These are phyloP conservation scores for Pristionchus fissidentatus DNA, from an alignment of 2,888 invertebrate species.

Conservation along the genomic window DNA sequence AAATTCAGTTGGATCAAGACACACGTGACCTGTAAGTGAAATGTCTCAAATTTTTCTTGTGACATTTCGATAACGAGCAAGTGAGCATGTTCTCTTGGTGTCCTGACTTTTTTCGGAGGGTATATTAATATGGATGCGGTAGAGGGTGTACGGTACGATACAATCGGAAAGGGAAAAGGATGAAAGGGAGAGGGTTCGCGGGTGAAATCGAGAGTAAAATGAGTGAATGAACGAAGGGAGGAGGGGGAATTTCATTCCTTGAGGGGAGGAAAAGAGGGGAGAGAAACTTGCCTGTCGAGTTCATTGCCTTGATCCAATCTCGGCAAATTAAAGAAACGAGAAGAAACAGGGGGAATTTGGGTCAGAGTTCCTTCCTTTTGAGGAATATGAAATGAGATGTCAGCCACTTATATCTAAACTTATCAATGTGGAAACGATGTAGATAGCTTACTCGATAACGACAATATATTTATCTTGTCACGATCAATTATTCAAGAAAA, in stretches of 20 bases:
- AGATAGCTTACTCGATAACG: too few species aligned
- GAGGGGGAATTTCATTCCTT: conserved; percentile 22
- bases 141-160: background rate
- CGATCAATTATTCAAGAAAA: too few species aligned
- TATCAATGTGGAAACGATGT: too few species aligned
- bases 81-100: too few species aligned
- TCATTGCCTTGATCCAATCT: conserved; percentile 8
- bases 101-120: too few species aligned
- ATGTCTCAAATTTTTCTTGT: too few species aligned
- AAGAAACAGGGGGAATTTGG: conserved; percentile 3
- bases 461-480: too few species aligned
- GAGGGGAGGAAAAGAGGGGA: background rate
- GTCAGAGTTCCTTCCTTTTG: background rate
- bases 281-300: conserved; percentile 27
- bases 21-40: too few species aligned
- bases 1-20: too few species aligned
- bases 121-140: background rate
- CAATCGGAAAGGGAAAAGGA: background rate
- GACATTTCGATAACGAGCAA: too few species aligned
- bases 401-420: too few species aligned
- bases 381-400: background rate
- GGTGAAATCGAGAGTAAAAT: conserved; percentile 15
- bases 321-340: background rate
- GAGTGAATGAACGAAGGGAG: conserved; percentile 38
- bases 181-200: background rate